Percentiles rank a stretch among this genome's conserved stretches.
Conservation (phyloP, 2,888 invertebrate species). For the Azorinus chamasolen region DNA sequence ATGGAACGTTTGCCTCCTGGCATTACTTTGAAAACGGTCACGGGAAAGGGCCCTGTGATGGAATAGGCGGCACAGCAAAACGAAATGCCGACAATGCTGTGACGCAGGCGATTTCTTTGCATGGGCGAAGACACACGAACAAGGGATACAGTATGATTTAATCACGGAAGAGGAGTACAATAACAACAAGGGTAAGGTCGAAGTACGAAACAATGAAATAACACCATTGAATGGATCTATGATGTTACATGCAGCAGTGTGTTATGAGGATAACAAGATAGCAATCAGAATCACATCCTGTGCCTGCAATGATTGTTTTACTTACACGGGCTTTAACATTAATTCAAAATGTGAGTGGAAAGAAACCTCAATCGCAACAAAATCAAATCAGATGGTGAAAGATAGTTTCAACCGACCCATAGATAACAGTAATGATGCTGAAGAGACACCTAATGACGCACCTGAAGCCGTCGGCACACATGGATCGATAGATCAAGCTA, state of each 20-base stretch:
- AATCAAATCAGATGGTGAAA: too few species aligned
- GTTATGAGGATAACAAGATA: too few species aligned
- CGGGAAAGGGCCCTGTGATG: constrained; percentile 25
- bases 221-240: constrained; percentile 9
- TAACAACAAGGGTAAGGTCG: not conserved
- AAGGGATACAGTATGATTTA: not conserved
- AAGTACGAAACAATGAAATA: not conserved
- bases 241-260: constrained; percentile 5
- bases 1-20: not conserved
- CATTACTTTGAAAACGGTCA: constrained; percentile 26
- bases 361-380: too few species aligned
- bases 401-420: too few species aligned
- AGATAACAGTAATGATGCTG: too few species aligned
- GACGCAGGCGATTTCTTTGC: constrained; percentile 22
- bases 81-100: constrained; percentile 30
- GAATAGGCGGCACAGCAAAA: constrained; percentile 20
- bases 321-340: not conserved
- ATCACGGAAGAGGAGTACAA: not conserved
- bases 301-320: constrained; percentile 9
- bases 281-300: not conserved
- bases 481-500: too few species aligned
- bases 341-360: not conserved
- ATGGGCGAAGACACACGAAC: constrained; percentile 1
- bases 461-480: too few species aligned
- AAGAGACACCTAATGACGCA: too few species aligned